A percentile compares a stretch with the other conserved stretches of the same genome.
phyloP scores from a whole-genome alignment of 2,797 vertebrate genomes.

The Artibeus jamaicensis region DNA sequence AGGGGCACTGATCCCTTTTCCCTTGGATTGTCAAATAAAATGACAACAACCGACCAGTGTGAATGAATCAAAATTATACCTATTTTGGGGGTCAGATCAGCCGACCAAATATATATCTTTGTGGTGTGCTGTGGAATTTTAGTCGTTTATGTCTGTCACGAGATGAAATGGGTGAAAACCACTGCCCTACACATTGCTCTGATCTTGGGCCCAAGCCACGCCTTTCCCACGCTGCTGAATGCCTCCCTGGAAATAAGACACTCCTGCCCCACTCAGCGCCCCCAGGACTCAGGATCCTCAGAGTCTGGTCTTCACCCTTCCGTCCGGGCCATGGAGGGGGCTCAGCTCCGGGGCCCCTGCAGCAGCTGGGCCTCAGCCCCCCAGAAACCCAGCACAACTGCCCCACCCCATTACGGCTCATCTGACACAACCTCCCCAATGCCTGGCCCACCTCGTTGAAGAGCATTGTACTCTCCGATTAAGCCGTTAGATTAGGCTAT shows the following conservation, averaged over 20 bases:
- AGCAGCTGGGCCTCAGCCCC: neutral
- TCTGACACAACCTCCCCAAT: too few relatives aligned
- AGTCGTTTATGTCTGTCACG: neutral
- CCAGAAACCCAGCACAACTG: neutral
- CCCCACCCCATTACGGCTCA: neutral
- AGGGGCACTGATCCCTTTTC: neutral
- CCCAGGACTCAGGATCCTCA: neutral
- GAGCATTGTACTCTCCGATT: neutral
- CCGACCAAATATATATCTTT: too few relatives aligned
- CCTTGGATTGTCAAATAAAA: neutral
- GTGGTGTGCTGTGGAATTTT: too few relatives aligned
- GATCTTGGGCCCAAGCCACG: neutral
- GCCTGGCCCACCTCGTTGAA: fast-evolving
- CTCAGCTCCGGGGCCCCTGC: neutral
- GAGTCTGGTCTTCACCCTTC: neutral
- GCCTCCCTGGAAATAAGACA: neutral
- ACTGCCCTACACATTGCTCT: neutral
- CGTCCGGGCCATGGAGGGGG: neutral
- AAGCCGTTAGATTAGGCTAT: neutral
- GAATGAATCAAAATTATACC: neutral
- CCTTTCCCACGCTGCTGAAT: neutral
- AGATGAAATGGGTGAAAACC: neutral
- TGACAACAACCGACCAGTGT: neutral
- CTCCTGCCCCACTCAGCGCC: neutral
- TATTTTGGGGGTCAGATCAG: neutral